A percentile compares a stretch with the other conserved stretches of the same genome.
phyloP scores from a whole-genome alignment of 2,113 vertebrate genomes.

The Aplodontia rufa region DNA sequence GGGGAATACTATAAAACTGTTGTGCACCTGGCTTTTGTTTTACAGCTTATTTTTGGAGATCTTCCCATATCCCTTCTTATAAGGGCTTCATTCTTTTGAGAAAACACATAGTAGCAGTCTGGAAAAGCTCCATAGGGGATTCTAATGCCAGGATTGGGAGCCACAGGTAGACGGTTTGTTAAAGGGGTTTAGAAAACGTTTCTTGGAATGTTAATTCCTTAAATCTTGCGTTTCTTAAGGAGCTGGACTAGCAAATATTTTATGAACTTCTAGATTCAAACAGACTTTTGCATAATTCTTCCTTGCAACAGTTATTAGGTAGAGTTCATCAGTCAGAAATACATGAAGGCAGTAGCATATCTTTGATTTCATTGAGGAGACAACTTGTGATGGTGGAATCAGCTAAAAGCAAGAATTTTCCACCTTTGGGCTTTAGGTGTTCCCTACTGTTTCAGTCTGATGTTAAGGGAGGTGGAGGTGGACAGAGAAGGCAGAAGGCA shows the following conservation, averaged over 20 bases:
- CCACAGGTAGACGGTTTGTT: not conserved
- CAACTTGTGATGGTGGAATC: not conserved
- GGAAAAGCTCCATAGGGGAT: not conserved
- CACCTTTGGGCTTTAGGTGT: not conserved
- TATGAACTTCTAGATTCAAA: not conserved
- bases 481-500: not conserved
- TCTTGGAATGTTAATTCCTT: conserved; percentile 43
- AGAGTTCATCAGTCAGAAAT: not conserved
- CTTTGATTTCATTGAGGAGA: not conserved
- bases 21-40: not conserved
- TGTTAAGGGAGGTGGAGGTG: not conserved
- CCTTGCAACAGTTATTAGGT: not conserved
- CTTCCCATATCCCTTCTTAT: not conserved
- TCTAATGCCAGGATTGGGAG: not conserved
- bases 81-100: not conserved
- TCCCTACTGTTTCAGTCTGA: not conserved
- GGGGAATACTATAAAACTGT: not conserved
- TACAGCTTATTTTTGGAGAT: not conserved
- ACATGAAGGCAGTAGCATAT: not conserved
- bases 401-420: not conserved
- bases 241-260: conserved; percentile 40
- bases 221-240: conserved; percentile 20
- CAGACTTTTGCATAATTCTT: not conserved
- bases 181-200: conserved; percentile 1
- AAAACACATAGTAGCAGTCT: not conserved